Conservation (phyloP, 2,888 invertebrate genomes). For the Coremacera marginata region DNA sequence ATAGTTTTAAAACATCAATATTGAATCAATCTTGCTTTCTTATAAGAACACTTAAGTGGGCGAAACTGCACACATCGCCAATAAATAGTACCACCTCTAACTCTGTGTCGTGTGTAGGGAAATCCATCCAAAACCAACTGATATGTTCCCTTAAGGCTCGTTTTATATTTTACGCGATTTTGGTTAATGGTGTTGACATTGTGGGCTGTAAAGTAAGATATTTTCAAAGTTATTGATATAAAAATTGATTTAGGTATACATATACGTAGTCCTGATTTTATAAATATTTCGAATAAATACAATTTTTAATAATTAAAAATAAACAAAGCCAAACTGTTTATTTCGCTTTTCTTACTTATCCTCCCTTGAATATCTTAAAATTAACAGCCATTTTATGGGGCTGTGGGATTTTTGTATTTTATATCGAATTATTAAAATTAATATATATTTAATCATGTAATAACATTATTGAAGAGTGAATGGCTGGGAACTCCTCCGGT, state of each 20-base stretch:
- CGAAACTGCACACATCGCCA: conserved; percentile 65
- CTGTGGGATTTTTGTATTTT: neutral
- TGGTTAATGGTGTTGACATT: conserved; percentile 46
- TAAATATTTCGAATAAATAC: neutral
- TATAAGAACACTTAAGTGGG: conserved; percentile 54
- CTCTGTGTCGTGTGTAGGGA: conserved; percentile 61
- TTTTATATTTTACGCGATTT: conserved; percentile 58
- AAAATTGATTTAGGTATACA: no score
- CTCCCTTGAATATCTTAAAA: neutral
- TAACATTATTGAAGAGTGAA: conserved; percentile 54
- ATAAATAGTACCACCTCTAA: conserved; percentile 60
- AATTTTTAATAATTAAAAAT: neutral
- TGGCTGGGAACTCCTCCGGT: conserved; percentile 44
- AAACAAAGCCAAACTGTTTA: neutral
- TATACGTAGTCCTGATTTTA: neutral
- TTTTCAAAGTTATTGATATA: neutral
- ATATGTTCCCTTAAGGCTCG: conserved; percentile 60
- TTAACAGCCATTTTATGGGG: neutral
- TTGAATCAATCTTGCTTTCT: no score
- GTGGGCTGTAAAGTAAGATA: conserved; percentile 9
- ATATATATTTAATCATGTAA: conserved; percentile 48
- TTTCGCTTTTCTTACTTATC: neutral
- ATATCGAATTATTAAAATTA: neutral
- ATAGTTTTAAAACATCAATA: neutral
- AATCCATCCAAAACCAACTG: conserved; percentile 62